Evolutionary conservation across 2,113 vertebrate species (phyloP).

Genomic region (Chiloscyllium plagiosum): DNA sequence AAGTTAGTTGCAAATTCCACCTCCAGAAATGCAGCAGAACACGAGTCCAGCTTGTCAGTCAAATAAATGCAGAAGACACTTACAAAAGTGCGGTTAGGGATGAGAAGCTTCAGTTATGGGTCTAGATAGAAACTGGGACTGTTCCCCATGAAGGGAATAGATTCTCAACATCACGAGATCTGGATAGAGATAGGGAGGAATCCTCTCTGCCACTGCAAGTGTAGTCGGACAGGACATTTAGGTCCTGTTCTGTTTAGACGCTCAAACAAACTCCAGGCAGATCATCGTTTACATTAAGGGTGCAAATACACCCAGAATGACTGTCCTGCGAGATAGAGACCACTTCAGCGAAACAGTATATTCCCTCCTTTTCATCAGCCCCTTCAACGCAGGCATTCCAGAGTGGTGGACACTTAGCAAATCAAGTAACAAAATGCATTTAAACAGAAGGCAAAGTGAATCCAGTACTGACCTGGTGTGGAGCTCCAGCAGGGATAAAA

Average conservation of each 20-base stretch:
- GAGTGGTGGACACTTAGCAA: background rate
- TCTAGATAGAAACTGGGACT: too few species aligned
- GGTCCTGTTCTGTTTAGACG: background rate
- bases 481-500: constrained; percentile 71
- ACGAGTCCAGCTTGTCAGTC: background rate
- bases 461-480: constrained; percentile 59
- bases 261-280: background rate
- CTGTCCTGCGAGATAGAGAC: too few species aligned
- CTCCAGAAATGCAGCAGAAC: background rate
- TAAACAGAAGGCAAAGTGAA: background rate
- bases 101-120: too few species aligned
- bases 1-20: background rate
- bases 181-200: too few species aligned
- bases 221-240: background rate
- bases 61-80: background rate
- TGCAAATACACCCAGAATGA: background rate
- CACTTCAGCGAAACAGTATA: too few species aligned
- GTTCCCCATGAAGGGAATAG: too few species aligned
- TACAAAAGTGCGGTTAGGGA: too few species aligned
- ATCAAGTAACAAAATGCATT: background rate
- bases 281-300: background rate
- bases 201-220: background rate
- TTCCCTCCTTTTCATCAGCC: background rate
- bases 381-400: background rate
- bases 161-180: too few species aligned